Evolutionary conservation across 2,797 vertebrate species (phyloP), one percentile per base, ranked within the genome.

Genomic region (Ataeniobius toweri): DNA sequence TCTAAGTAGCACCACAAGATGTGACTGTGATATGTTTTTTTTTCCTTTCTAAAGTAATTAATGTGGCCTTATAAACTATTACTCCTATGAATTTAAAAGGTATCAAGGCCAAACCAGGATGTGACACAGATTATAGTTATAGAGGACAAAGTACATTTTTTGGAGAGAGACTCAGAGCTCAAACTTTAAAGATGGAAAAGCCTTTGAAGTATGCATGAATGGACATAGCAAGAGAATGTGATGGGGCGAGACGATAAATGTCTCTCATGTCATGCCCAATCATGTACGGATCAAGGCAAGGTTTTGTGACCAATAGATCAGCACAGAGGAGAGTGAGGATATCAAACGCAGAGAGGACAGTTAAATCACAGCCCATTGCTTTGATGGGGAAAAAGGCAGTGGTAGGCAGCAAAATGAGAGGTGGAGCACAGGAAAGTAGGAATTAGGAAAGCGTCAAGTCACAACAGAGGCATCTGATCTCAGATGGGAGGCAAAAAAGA

Each of bases 211-310:
- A 56, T 53, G 80, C 75, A 61, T 76, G 63, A 80, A 73, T 73
- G 81, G 84, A 86, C 80, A 39, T 13, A 63, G 31, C 13, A 69
- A 48, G 75, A 41, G 77, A 80, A 79, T 71, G 61, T 71, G 84
- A 86, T 67, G 71, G 84, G 86, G 76, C 79, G 77, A 79, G 76
- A 72, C 56, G 63, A 78, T 71, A 74, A 85, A 86, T 74, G 87
- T 81, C 83, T 78, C 61, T 36, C 61, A 18, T 78, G 82, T 79
- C 85, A 70, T 10, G 46, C 77, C 77, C 56, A 78, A 84, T 81
- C 75, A 46, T 81, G 80, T 77, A 48, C 2, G 24, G 85, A 92
- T 91, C 90, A 88, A 91, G 91, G 89, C 14, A 2, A 1, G 36
- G 81, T 76, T 81, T 83, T 46, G 5, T 78, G 78, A 85, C 71